These are phyloP conservation scores for Nomada ruficornis DNA, from an alignment of 2,888 invertebrate species.

Conservation along the genomic window DNA sequence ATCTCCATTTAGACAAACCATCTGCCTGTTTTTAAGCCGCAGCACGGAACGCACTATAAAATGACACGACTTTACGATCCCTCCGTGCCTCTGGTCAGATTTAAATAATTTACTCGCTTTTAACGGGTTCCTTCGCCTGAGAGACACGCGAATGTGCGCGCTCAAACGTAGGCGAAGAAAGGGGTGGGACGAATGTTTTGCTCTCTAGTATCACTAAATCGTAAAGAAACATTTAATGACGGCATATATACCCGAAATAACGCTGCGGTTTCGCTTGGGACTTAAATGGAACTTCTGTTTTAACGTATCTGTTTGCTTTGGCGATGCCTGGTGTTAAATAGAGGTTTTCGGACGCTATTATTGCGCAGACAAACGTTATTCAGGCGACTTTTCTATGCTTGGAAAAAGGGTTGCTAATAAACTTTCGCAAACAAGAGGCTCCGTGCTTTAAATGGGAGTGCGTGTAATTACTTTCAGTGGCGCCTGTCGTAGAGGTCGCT, in stretches of 20 bases:
- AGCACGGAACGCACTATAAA: constrained; percentile 10
- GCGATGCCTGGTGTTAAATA: background rate
- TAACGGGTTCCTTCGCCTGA: background rate
- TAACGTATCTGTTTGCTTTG: background rate
- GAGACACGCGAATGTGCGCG: background rate
- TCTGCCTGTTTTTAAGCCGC: constrained; percentile 9
- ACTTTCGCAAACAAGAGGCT: too few relatives aligned
- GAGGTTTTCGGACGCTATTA: background rate
- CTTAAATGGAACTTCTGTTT: constrained; percentile 12
- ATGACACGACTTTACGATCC: constrained; percentile 12
- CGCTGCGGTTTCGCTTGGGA: constrained; percentile 1
- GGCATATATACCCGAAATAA: background rate
- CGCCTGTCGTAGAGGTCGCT: too few relatives aligned
- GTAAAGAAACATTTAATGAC: background rate
- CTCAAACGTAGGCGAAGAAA: background rate
- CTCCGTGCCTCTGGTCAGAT: background rate
- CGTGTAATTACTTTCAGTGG: background rate
- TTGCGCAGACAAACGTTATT: too few relatives aligned
- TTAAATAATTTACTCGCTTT: constrained; percentile 31
- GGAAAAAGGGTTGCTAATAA: too few relatives aligned
- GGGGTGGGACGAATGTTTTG: background rate
- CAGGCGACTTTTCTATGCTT: too few relatives aligned
- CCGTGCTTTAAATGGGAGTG: background rate
- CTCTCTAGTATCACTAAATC: constrained; percentile 1
- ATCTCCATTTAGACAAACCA: constrained; percentile 32